A percentile compares a stretch with the other conserved stretches of the same genome.
Evolutionary conservation across 2,113 vertebrate genomes (phyloP).

Genomic region (Corythaeola cristata): DNA sequence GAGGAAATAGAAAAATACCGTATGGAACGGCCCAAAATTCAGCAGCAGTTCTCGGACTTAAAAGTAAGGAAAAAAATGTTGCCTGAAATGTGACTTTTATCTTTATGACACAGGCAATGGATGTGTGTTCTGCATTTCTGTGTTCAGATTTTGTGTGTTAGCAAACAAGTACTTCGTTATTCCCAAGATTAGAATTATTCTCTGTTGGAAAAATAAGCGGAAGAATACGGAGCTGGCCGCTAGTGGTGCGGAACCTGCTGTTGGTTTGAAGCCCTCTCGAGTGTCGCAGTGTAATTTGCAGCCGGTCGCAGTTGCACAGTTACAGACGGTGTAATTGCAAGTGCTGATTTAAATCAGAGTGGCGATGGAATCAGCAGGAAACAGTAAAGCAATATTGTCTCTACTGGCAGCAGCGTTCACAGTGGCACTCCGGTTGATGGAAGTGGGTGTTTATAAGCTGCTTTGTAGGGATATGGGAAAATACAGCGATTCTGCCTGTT

Average conservation of each 20-base stretch:
- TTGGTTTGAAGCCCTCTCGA: not conserved
- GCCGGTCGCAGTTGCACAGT: not conserved
- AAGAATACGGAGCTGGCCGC: rapidly evolving
- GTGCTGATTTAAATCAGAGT: not conserved
- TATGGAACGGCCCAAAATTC: constrained; percentile 98
- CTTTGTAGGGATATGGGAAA: not conserved
- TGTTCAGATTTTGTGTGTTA: not conserved
- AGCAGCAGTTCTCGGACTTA: constrained; percentile 97
- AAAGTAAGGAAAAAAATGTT: constrained; percentile 79
- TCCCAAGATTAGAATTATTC: not conserved
- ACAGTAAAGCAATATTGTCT: not conserved
- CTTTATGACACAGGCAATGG: not conserved
- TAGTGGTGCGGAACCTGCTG: not conserved
- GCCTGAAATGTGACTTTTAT: not conserved
- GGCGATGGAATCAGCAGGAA: not conserved
- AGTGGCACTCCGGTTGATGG: not conserved
- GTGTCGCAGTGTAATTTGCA: not conserved
- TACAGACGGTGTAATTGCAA: too few species aligned
- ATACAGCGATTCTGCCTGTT: not conserved
- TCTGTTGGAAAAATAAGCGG: not conserved
- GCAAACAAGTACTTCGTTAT: not conserved
- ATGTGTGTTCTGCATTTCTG: not conserved
- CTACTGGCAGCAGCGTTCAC: rapidly evolving
- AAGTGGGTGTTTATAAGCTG: not conserved
- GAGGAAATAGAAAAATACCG: constrained; percentile 99